Percentiles rank a stretch among this genome's conserved stretches.
These are phyloP conservation scores for Aphaenogaster floridana DNA, from an alignment of 1,140 invertebrate genomes.

Conservation along the genomic window DNA sequence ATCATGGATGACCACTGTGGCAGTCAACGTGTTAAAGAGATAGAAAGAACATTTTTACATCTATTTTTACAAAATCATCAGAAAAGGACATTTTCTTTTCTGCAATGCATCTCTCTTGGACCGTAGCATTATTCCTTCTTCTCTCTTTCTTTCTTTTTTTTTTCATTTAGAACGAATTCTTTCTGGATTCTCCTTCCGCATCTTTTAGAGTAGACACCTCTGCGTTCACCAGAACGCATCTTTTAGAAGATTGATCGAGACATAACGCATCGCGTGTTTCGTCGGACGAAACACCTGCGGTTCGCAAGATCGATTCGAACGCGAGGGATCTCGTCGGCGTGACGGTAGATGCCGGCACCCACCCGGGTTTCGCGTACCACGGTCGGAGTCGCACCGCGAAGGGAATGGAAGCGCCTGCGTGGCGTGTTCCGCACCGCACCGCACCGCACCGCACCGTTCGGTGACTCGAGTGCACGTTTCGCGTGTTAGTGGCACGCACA, in stretches of 20 bases:
- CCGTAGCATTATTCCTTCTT: background rate
- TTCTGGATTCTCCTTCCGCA: background rate
- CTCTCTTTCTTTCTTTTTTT: background rate
- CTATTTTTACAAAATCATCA: background rate
- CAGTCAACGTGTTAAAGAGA: background rate
- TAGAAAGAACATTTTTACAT: background rate
- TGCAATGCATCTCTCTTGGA: background rate
- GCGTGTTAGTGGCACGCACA: constrained; percentile 19
- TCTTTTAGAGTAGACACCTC: background rate
- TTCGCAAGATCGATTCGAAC: constrained; percentile 25
- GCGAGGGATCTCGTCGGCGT: background rate
- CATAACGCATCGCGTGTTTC: background rate
- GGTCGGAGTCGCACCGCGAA: background rate
- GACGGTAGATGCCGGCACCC: constrained; percentile 48
- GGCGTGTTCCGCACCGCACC: background rate
- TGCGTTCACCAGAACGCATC: background rate
- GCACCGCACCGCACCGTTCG: background rate
- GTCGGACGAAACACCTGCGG: constrained; percentile 34
- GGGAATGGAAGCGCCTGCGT: background rate
- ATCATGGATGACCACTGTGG: no score
- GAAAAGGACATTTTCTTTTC: background rate
- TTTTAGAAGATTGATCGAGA: background rate
- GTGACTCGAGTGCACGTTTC: background rate
- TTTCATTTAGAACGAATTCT: background rate
- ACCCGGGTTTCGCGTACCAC: background rate